Conservation (phyloP, 2,113 vertebrate species). For the Cyphomyrus plagiostoma region DNA sequence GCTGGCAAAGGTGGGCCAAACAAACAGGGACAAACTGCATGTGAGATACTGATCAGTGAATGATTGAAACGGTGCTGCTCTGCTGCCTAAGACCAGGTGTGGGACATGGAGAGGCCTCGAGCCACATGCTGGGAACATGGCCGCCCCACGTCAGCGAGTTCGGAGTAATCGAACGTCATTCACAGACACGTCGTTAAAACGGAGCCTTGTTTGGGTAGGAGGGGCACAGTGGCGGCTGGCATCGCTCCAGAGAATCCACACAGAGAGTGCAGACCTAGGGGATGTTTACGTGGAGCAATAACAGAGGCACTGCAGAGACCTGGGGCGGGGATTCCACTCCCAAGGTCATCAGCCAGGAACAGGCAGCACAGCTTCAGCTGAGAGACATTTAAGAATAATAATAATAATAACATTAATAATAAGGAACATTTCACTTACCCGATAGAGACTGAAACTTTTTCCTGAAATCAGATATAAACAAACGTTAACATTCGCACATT, state of each 20-base stretch:
- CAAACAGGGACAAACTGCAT: not conserved
- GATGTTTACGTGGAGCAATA: not conserved
- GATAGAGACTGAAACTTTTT: slow-evolving; percentile 11
- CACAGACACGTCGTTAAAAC: not conserved
- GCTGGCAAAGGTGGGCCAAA: not conserved
- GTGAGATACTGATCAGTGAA: not conserved
- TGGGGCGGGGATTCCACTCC: not conserved
- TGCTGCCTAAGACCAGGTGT: not conserved
- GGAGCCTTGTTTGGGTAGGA: not conserved
- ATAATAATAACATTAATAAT: not conserved
- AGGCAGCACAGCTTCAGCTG: not conserved
- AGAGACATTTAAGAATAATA: not conserved
- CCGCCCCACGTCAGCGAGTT: not conserved
- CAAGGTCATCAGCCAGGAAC: not conserved
- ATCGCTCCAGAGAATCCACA: not conserved
- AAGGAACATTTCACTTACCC: slow-evolving; percentile 43
- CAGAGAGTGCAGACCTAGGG: not conserved
- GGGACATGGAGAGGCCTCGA: not conserved
- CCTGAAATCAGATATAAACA: slow-evolving; percentile 41
- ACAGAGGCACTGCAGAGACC: not conserved
- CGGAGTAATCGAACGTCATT: not conserved
- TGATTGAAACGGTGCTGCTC: not conserved
- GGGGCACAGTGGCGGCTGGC: not conserved
- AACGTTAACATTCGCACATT: not conserved
- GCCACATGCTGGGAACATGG: not conserved